Conservation (phyloP, 2,797 vertebrate species). For the Spheniscus humboldti region DNA sequence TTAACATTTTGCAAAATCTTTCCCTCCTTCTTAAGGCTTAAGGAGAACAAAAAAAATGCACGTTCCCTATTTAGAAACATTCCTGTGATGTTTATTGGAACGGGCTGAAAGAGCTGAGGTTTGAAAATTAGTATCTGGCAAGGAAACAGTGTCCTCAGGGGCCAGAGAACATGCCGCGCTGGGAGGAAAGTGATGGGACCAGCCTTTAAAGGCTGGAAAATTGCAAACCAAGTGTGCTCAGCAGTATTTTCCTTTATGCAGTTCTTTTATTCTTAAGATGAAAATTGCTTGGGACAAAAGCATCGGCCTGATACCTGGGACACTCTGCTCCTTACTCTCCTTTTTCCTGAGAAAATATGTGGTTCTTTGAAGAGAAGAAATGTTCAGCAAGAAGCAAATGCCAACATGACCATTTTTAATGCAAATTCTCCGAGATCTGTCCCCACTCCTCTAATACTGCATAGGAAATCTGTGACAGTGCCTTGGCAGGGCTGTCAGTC, state of each 20-base stretch:
- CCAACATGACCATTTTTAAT: conserved; percentile 51
- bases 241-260: conserved; percentile 61
- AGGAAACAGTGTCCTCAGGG: conserved; percentile 65
- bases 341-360: background rate
- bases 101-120: conserved; percentile 59
- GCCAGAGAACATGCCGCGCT: conserved; percentile 45
- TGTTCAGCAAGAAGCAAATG: conserved; percentile 27
- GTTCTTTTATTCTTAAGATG: conserved; percentile 56
- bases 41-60: background rate
- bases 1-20: background rate
- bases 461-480: conserved; percentile 6
- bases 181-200: conserved; percentile 61
- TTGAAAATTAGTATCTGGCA: conserved; percentile 66
- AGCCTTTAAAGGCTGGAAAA: conserved; percentile 61
- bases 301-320: conserved; percentile 23
- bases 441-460: background rate
- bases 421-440: background rate
- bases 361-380: conserved; percentile 13
- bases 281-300: conserved; percentile 50
- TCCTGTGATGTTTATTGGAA: conserved; percentile 65
- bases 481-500: conserved; percentile 13
- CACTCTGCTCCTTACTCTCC: conserved; percentile 14
- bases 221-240: conserved; percentile 61
- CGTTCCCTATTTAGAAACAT: conserved; percentile 60
- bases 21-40: background rate